Evolutionary conservation across 2,888 invertebrate species (phyloP), one percentile per base, ranked within the genome.

Genomic region (Sycophila texana): DNA sequence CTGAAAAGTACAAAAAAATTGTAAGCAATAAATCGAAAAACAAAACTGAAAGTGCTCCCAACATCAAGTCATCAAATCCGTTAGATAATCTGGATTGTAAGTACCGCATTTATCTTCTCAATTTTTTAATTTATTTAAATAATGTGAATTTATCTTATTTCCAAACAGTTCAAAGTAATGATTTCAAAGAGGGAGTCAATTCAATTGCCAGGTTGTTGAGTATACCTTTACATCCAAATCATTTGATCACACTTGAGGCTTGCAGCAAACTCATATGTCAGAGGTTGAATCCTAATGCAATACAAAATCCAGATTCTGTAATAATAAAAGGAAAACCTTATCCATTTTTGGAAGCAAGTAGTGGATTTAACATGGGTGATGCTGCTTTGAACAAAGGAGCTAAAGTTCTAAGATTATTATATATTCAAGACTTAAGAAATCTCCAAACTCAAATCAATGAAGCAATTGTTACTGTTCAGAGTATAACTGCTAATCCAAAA

Each of bases 391-490:
- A 95, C 83, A 93, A 94, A 84, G 95, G 96, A 1, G 95, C 95
- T 0, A 95, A 96, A 89, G 93, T 96, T 74, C 91, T 98, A 74
- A 92, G 96, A 61, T 92, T 97, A 58, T 91, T 98, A 22, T 97
- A 97, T 89, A 94, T 98, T 81, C 95, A 95, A 86, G 96, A 97
- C 88, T 91, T 98, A 20, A 91, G 97, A 86, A 93, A 95, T 82
- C 92, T 99, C 70, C 99, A 99, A 90, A 98, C 98, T 0, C 94
- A 93, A 86, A 98, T 99, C 71, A 99, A 99, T 91, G 97, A 98
- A 90, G 94, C 97, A 0, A 95, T 99, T 83, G 99, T 99, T 1
- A 93, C 94, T 63, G 96, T 98, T 4, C 99, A 99, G 92, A 94
- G 92, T 81, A 92, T 99, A 1, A 99, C 99, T 0, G 99, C 99